Evolutionary conservation across 2,888 invertebrate genomes (phyloP).

Genomic region (Monopis laevigella): DNA sequence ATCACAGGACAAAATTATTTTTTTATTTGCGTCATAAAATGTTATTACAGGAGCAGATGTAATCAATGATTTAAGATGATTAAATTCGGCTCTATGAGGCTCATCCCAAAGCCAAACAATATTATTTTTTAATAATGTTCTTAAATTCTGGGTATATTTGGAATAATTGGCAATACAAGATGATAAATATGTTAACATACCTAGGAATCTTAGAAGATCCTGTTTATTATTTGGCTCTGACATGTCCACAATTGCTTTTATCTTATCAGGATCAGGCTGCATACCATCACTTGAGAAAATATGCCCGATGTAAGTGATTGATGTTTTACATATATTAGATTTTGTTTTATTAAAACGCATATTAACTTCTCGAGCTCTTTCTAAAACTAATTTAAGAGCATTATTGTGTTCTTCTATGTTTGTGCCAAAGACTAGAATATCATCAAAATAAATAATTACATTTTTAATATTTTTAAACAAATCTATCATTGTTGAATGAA

Average conservation of each 20-base stretch:
- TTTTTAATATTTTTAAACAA: constrained; percentile 17
- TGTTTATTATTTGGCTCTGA: constrained; percentile 14
- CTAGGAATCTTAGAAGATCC: constrained; percentile 21
- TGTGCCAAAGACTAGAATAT: constrained; percentile 18
- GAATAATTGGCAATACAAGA: constrained; percentile 19
- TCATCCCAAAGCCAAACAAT: constrained; percentile 22
- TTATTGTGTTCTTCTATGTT: constrained; percentile 13
- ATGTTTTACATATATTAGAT: constrained; percentile 12
- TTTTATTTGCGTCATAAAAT: constrained; percentile 19
- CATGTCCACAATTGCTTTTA: constrained; percentile 20
- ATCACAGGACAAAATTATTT: constrained; percentile 17
- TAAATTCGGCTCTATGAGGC: constrained; percentile 21
- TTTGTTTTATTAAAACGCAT: constrained; percentile 21
- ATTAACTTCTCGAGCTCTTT: constrained; percentile 16
- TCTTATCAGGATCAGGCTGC: constrained; percentile 14
- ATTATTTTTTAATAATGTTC: constrained; percentile 22
- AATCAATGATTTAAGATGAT: constrained; percentile 17
- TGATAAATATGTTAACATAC: constrained; percentile 20
- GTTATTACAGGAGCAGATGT: constrained; percentile 19
- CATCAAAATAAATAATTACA: constrained; percentile 20
- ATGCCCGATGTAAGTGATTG: constrained; percentile 20
- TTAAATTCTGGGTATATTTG: constrained; percentile 11
- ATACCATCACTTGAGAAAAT: constrained; percentile 19
- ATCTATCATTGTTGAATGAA: constrained; percentile 19
- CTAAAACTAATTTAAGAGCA: not conserved